Evolutionary conservation across 2,888 invertebrate species (phyloP).

Genomic region (Acholoe squamosa): DNA sequence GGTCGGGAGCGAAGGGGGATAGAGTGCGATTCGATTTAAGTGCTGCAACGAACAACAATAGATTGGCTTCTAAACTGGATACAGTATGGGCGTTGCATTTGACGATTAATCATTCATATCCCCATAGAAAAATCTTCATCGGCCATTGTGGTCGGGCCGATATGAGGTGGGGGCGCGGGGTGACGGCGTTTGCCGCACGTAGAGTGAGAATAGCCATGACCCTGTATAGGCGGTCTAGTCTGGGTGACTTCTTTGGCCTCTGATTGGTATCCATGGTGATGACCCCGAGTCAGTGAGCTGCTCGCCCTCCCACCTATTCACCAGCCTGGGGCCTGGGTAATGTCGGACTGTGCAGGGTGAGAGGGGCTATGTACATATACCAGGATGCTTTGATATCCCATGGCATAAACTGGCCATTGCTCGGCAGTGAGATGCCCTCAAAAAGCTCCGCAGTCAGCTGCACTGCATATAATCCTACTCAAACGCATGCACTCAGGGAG

Average conservation of each 20-base stretch:
- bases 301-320: conserved; percentile 23
- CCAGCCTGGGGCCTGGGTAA: background rate
- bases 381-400: background rate
- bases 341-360: background rate
- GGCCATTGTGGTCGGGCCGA: conserved; percentile 1
- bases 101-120: conserved; percentile 37
- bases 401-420: conserved; percentile 3
- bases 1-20: background rate
- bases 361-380: background rate
- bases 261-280: conserved; percentile 44
- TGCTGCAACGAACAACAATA: conserved; percentile 15
- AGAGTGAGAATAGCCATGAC: conserved; percentile 37
- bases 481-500: no score
- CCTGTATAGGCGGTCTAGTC: conserved; percentile 26
- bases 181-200: background rate
- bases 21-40: background rate
- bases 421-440: no score
- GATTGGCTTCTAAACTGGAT: conserved; percentile 24
- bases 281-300: conserved; percentile 41
- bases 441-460: no score
- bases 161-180: background rate
- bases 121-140: conserved; percentile 23
- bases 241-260: conserved; percentile 29
- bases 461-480: no score
- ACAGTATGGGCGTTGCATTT: conserved; percentile 22